Percentiles rank a stretch among this genome's conserved stretches.
These are phyloP conservation scores for Pituophis catenifer DNA, from an alignment of 2,113 vertebrate species.

Conservation along the genomic window DNA sequence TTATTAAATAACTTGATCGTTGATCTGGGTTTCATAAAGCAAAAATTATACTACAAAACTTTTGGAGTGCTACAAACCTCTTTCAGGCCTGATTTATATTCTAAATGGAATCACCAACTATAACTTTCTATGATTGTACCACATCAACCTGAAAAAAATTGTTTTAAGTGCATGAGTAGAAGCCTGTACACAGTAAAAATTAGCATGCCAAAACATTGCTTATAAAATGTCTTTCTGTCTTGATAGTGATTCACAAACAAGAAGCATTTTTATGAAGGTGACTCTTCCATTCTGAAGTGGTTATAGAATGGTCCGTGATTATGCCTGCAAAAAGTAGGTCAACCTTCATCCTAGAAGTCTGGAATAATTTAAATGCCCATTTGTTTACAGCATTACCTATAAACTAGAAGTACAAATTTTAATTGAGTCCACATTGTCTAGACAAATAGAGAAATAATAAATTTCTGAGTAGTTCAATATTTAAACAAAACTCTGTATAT, in stretches of 20 bases:
- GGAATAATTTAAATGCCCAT: constrained; percentile 2
- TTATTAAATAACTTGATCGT: constrained; percentile 3
- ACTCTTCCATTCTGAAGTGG: background rate
- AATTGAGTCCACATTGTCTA: background rate
- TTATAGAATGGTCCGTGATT: background rate
- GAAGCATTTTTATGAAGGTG: background rate
- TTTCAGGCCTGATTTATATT: background rate
- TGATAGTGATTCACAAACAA: background rate
- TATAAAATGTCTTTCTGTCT: background rate
- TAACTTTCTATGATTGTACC: background rate
- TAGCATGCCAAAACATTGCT: background rate
- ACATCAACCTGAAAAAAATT: background rate
- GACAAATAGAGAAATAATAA: background rate
- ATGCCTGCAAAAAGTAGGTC: background rate
- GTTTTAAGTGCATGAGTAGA: background rate
- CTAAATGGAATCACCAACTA: background rate
- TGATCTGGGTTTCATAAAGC: background rate
- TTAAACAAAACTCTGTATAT: background rate
- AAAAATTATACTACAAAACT: constrained; percentile 22
- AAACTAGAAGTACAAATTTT: background rate
- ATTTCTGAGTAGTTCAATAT: background rate
- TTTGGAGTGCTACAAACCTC: background rate
- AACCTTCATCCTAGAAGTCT: background rate
- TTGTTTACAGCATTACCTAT: background rate
- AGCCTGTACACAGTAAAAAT: background rate